These are phyloP conservation scores for Sarotherodon lohbergeri DNA, from an alignment of 2,113 vertebrate genomes.

Conservation along the genomic window DNA sequence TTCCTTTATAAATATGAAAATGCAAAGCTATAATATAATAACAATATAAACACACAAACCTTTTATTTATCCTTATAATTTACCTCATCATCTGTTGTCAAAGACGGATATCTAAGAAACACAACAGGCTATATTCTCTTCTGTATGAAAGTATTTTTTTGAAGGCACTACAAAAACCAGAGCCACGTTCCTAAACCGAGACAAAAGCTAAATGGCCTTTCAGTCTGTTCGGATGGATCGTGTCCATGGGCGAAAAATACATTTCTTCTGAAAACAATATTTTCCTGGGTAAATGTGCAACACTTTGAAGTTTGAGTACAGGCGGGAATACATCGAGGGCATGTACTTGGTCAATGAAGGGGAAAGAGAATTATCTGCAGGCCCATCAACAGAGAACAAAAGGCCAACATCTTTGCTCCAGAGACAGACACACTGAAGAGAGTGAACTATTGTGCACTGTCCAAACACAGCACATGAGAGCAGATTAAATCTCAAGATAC, in stretches of 20 bases:
- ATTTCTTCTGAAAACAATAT: slow-evolving; percentile 4
- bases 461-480: neutral
- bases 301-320: neutral
- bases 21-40: neutral
- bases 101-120: neutral
- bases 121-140: neutral
- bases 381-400: neutral
- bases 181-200: neutral
- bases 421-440: neutral
- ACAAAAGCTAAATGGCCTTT: slow-evolving; percentile 27
- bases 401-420: slow-evolving; percentile 3
- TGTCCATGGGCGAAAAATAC: slow-evolving; percentile 5
- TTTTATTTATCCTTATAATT: neutral
- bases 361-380: neutral
- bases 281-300: neutral
- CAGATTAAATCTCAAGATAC: neutral
- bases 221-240: slow-evolving; percentile 21
- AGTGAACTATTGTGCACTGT: neutral
- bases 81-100: neutral
- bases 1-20: neutral
- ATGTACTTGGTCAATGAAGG: neutral
- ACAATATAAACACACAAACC: neutral
- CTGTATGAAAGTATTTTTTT: neutral
- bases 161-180: neutral
- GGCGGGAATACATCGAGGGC: neutral